Evolutionary conservation across 2,797 vertebrate species (phyloP).

Genomic region (Neosilurus mollespiculum): DNA sequence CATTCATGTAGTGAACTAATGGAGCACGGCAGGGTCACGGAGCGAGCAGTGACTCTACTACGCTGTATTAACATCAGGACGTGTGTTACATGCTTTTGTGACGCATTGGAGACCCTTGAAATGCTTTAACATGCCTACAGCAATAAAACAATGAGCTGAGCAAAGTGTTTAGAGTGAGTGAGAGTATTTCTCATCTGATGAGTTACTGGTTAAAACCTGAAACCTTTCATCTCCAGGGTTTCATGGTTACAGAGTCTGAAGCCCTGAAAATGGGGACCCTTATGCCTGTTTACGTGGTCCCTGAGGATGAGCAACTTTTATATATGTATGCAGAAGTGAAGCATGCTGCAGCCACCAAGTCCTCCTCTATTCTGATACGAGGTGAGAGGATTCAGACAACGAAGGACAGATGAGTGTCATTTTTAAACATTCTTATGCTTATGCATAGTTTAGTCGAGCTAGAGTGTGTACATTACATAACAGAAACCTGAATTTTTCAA

Average conservation of each 20-base stretch:
- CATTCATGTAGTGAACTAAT: too few species aligned
- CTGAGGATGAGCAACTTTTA: slow-evolving; percentile 74
- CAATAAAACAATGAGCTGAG: too few species aligned
- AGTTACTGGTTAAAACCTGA: background rate
- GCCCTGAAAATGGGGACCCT: slow-evolving; percentile 68
- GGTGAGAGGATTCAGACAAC: slow-evolving; percentile 59
- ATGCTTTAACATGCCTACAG: too few species aligned
- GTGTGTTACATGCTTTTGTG: too few species aligned
- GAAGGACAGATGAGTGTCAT: background rate
- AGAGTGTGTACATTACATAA: background rate
- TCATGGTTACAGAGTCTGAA: slow-evolving; percentile 72
- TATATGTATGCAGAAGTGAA: slow-evolving; percentile 77
- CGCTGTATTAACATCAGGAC: too few species aligned
- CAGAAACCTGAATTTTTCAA: background rate
- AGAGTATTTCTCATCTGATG: background rate
- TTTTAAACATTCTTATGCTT: background rate
- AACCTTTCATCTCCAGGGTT: slow-evolving; percentile 63
- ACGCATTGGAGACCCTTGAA: too few species aligned
- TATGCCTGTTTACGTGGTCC: slow-evolving; percentile 74
- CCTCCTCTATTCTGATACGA: slow-evolving; percentile 73
- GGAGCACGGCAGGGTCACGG: too few species aligned
- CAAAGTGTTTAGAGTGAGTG: too few species aligned
- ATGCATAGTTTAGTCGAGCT: background rate
- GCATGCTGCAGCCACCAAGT: slow-evolving; percentile 67
- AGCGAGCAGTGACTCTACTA: too few species aligned